These are phyloP conservation scores for Syngnathoides biaculeatus DNA, from an alignment of 2,113 vertebrate species.

Conservation along the genomic window DNA sequence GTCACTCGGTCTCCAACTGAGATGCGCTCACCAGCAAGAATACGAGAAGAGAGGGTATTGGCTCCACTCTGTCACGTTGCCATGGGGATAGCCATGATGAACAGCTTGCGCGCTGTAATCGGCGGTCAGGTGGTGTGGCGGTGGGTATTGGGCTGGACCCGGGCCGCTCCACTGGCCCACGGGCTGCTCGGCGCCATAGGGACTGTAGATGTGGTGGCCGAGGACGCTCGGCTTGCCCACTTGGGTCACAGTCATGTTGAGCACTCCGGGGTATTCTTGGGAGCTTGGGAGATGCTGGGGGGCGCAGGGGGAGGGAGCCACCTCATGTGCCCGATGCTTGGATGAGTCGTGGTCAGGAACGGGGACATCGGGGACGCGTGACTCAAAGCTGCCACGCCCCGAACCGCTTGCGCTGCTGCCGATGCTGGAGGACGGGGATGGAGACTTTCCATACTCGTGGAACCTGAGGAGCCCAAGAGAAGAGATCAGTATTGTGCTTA, in stretches of 20 bases:
- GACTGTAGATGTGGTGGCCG: constrained; percentile 75
- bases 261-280: constrained; percentile 79
- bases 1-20: constrained; percentile 10
- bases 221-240: constrained; percentile 70
- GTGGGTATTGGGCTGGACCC: constrained; percentile 75
- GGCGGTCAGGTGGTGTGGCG: constrained; percentile 72
- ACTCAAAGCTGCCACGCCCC: constrained; percentile 60
- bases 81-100: constrained; percentile 76
- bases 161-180: constrained; percentile 80
- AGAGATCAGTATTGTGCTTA: background rate
- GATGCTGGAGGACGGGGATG: constrained; percentile 61
- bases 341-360: constrained; percentile 74
- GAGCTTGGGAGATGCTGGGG: constrained; percentile 56
- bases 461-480: constrained; percentile 36
- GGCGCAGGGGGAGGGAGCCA: constrained; percentile 53
- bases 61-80: constrained; percentile 83
- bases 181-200: constrained; percentile 75
- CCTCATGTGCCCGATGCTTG: constrained; percentile 44
- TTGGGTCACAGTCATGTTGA: constrained; percentile 75
- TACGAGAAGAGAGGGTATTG: constrained; percentile 88
- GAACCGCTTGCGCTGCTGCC: constrained; percentile 51
- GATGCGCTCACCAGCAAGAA: constrained; percentile 80
- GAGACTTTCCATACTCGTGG: constrained; percentile 63
- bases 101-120: constrained; percentile 79
- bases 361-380: constrained; percentile 71